Evolutionary conservation across 1,140 invertebrate species (phyloP).

Genomic region (Hyposmocoma kahamanoa): DNA sequence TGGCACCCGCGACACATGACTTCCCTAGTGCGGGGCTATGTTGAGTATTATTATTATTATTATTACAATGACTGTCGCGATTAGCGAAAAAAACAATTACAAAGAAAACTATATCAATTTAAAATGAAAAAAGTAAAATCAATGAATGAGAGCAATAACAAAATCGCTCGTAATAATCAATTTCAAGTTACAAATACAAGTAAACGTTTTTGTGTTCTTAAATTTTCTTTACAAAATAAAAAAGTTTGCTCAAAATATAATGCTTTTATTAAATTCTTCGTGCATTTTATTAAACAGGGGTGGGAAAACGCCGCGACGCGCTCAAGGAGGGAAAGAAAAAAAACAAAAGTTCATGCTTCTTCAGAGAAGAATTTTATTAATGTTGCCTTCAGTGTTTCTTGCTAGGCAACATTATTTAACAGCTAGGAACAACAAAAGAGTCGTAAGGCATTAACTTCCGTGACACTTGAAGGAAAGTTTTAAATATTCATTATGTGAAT

Average conservation of each 20-base stretch:
- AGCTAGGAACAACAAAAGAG: constrained; percentile 21
- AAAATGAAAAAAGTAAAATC: too few relatives aligned
- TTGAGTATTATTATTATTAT: too few relatives aligned
- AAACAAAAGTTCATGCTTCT: constrained; percentile 47
- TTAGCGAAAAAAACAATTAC: too few relatives aligned
- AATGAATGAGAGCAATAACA: too few relatives aligned
- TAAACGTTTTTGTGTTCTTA: constrained; percentile 13
- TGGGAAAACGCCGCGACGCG: constrained; percentile 32
- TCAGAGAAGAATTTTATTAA: constrained; percentile 58
- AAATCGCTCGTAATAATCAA: too few relatives aligned
- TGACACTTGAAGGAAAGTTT: too few relatives aligned
- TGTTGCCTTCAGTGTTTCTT: constrained; percentile 27
- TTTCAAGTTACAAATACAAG: constrained; percentile 17
- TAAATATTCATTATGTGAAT: too few relatives aligned
- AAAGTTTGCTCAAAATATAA: constrained; percentile 22
- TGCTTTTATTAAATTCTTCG: constrained; percentile 64
- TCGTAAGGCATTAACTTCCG: too few relatives aligned
- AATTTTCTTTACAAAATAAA: constrained; percentile 22
- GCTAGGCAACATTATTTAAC: constrained; percentile 27
- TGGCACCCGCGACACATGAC: too few relatives aligned
- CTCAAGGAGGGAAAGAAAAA: constrained; percentile 40
- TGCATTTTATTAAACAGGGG: constrained; percentile 47
- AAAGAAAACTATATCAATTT: too few relatives aligned
- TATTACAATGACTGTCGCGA: too few relatives aligned
- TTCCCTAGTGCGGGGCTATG: too few relatives aligned